These are phyloP conservation scores for Epizoanthus fatuus DNA, from an alignment of 92 coral and sea anemone genomes.

Conservation along the genomic window DNA sequence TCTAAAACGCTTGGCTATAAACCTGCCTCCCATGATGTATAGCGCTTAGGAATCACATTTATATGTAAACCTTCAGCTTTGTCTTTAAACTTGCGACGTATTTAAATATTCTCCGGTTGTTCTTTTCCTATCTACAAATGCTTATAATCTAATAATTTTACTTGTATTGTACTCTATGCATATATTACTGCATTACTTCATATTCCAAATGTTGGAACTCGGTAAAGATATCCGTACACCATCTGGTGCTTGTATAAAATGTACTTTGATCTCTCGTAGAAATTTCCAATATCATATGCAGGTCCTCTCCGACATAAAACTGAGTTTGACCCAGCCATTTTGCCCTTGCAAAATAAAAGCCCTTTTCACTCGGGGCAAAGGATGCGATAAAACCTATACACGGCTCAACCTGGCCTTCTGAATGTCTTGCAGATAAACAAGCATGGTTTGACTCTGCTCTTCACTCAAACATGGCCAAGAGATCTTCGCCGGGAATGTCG, in stretches of 20 bases:
- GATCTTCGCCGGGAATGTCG: constrained; percentile 24
- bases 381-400: background rate
- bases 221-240: constrained; percentile 34
- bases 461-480: constrained; percentile 41
- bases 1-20: constrained; percentile 19
- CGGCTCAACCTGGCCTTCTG: background rate
- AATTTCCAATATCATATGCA: constrained; percentile 6
- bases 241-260: constrained; percentile 36
- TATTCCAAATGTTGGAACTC: constrained; percentile 50
- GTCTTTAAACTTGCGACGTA: constrained; percentile 47
- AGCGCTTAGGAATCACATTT: constrained; percentile 20
- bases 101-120: constrained; percentile 36
- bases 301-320: constrained; percentile 13
- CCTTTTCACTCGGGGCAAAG: constrained; percentile 1
- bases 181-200: constrained; percentile 48
- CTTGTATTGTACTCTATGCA: constrained; percentile 43
- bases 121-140: constrained; percentile 38
- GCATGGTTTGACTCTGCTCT: background rate
- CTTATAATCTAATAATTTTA: constrained; percentile 47
- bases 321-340: constrained; percentile 21
- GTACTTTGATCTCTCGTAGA: constrained; percentile 43
- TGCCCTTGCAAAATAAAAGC: constrained; percentile 23
- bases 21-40: constrained; percentile 16
- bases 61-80: constrained; percentile 4
- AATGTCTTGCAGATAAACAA: background rate